phyloP scores from a whole-genome alignment of 2,888 invertebrate genomes.

The Andricus curvator region DNA sequence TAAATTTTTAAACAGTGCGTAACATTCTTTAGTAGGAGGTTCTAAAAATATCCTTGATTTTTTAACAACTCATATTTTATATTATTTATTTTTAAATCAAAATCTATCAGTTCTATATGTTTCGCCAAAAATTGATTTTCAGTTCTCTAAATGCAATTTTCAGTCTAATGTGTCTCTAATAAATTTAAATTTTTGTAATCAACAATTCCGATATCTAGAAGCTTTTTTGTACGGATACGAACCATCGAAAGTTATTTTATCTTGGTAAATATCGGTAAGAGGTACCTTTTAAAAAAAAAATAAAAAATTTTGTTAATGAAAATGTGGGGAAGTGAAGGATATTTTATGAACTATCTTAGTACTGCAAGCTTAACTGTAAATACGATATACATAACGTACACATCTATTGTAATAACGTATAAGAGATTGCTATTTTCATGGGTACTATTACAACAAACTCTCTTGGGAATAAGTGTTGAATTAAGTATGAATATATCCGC shows the following conservation, averaged over 20 bases:
- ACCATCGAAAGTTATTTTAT: too few species aligned
- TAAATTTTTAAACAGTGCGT: slow-evolving; percentile 22
- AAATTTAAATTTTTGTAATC: too few species aligned
- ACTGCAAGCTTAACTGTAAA: slow-evolving; percentile 37
- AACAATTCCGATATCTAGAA: too few species aligned
- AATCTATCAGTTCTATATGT: background rate
- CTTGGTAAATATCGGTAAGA: too few species aligned
- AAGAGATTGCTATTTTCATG: slow-evolving; percentile 60
- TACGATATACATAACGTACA: slow-evolving; percentile 46
- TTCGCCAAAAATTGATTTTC: background rate
- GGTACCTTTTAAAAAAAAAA: too few species aligned
- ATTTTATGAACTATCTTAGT: background rate
- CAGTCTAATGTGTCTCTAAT: too few species aligned
- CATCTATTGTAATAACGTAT: slow-evolving; percentile 41
- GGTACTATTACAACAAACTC: slow-evolving; percentile 43
- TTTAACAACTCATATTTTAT: background rate
- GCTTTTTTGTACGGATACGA: too few species aligned
- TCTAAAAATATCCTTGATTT: slow-evolving; percentile 1
- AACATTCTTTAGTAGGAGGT: background rate
- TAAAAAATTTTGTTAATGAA: too few species aligned
- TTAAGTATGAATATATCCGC: slow-evolving; percentile 26
- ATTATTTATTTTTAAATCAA: background rate
- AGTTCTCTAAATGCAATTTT: too few species aligned
- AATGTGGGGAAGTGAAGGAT: background rate
- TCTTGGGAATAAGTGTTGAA: slow-evolving; percentile 22